These are phyloP conservation scores for Margaritifera margaritifera DNA, from an alignment of 2,888 invertebrate species.

Conservation along the genomic window DNA sequence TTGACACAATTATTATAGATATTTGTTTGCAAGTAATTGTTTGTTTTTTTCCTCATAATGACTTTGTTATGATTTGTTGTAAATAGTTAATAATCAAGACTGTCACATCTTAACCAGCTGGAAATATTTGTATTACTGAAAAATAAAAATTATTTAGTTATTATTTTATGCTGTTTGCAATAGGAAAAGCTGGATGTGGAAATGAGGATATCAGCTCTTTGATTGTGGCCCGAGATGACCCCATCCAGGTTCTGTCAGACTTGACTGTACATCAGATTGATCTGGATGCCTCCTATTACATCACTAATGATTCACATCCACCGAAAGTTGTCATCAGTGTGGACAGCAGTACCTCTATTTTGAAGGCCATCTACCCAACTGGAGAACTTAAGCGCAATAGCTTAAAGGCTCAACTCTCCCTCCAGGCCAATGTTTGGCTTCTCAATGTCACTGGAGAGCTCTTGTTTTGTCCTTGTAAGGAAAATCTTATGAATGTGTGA, in stretches of 20 bases:
- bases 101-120: no score
- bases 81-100: no score
- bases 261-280: slow-evolving; percentile 13
- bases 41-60: no score
- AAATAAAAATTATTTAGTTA: no score
- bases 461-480: slow-evolving; percentile 55
- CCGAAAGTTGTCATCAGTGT: slow-evolving; percentile 55
- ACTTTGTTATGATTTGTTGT: no score
- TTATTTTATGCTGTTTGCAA: no score
- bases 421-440: slow-evolving; percentile 56
- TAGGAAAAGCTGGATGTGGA: slow-evolving; percentile 34
- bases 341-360: slow-evolving; percentile 50
- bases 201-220: slow-evolving; percentile 41
- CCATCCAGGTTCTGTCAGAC: no score
- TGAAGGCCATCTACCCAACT: slow-evolving; percentile 57
- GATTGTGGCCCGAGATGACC: slow-evolving; percentile 24
- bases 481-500: background rate
- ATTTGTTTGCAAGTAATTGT: no score
- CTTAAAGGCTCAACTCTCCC: slow-evolving; percentile 59
- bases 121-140: no score
- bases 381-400: slow-evolving; percentile 52
- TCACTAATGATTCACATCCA: slow-evolving; percentile 44
- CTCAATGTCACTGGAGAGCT: slow-evolving; percentile 45
- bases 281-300: slow-evolving; percentile 41
- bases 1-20: no score